These are phyloP conservation scores for Leptobrachium ailaonicum DNA, from an alignment of 2,113 vertebrate species.

Conservation along the genomic window DNA sequence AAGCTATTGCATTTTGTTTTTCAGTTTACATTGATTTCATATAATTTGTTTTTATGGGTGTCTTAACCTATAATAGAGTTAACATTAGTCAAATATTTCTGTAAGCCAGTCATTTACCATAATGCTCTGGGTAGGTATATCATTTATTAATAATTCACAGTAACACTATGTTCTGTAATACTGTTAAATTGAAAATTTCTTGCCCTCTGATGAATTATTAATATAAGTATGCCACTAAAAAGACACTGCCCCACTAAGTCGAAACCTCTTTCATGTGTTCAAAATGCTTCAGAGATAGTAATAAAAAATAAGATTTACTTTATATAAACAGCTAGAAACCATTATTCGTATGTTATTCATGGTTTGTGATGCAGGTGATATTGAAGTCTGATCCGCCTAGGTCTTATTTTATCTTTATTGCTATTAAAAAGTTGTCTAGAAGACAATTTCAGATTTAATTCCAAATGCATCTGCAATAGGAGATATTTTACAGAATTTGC, in stretches of 20 bases:
- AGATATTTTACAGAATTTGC: too few relatives aligned
- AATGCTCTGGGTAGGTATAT: slow-evolving; percentile 9
- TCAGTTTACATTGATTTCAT: too few relatives aligned
- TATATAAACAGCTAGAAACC: too few relatives aligned
- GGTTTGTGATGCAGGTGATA: too few relatives aligned
- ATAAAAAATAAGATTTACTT: background rate
- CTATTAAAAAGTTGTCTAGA: too few relatives aligned
- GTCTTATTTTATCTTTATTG: too few relatives aligned
- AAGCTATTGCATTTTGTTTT: too few relatives aligned
- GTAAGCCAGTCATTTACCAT: slow-evolving; percentile 5
- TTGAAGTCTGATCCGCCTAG: too few relatives aligned
- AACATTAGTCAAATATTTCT: background rate
- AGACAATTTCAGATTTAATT: too few relatives aligned
- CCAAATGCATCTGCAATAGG: too few relatives aligned
- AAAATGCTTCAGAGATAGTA: background rate
- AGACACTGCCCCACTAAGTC: slow-evolving; percentile 8
- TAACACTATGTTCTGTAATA: slow-evolving; percentile 17
- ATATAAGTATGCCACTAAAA: slow-evolving; percentile 22
- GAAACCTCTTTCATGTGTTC: background rate
- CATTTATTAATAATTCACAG: slow-evolving; percentile 33
- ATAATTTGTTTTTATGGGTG: too few relatives aligned
- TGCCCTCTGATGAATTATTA: slow-evolving; percentile 32
- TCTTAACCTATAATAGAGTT: background rate
- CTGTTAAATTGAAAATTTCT: slow-evolving; percentile 20
- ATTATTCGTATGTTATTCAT: too few relatives aligned